These are phyloP conservation scores for Chascanopsetta lugubris DNA, from an alignment of 2,113 vertebrate species.

Conservation along the genomic window DNA sequence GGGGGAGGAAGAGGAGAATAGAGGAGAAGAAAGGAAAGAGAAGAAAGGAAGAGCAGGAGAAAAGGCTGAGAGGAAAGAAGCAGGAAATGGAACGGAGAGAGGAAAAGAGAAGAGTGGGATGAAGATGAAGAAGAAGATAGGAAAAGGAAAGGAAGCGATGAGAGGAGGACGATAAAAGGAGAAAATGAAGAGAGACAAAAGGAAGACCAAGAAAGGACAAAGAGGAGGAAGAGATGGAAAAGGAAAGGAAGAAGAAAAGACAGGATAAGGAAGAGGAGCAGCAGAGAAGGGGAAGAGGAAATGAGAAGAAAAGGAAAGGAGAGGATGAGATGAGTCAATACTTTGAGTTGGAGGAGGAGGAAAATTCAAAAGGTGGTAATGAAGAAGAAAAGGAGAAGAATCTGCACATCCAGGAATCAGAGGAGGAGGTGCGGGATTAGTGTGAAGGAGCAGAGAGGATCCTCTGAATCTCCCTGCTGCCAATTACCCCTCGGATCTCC, in stretches of 20 bases:
- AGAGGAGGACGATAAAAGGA: no score
- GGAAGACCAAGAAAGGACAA: no score
- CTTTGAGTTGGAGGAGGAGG: neutral
- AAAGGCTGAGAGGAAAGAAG: neutral
- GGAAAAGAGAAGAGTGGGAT: no score
- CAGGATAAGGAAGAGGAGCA: no score
- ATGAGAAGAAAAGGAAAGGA: neutral
- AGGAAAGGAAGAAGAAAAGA: neutral
- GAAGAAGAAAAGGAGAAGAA: neutral
- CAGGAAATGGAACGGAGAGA: neutral
- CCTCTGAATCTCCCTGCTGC: constrained; percentile 1
- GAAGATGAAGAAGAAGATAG: no score
- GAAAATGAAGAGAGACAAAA: no score
- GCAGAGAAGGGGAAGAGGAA: no score
- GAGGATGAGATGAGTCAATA: neutral
- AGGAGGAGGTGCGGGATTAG: constrained; percentile 15
- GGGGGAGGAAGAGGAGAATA: neutral
- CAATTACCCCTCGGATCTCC: constrained; percentile 44
- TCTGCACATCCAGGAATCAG: neutral
- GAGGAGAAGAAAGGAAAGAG: neutral
- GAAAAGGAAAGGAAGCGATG: no score
- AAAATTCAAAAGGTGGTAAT: neutral
- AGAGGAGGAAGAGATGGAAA: no score
- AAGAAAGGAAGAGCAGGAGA: neutral
- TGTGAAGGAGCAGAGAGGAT: constrained; percentile 5